Evolutionary conservation across 2,888 invertebrate genomes (phyloP).

Genomic region (Aquatica leii): DNA sequence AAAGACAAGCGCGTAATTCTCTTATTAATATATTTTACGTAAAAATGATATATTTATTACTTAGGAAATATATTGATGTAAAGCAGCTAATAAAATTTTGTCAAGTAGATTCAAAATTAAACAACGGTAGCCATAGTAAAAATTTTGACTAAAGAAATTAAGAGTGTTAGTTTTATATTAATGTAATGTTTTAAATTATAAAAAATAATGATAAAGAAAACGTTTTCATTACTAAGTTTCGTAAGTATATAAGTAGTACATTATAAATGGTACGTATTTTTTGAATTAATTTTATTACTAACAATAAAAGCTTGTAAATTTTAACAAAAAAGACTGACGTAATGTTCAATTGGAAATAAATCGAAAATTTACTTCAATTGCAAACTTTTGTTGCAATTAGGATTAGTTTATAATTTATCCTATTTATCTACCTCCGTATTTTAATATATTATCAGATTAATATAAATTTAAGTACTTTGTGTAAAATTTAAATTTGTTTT

Average conservation of each 20-base stretch:
- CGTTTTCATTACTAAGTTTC: slow-evolving; percentile 25
- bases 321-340: slow-evolving; percentile 34
- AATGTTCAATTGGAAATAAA: slow-evolving; percentile 17
- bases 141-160: slow-evolving; percentile 17
- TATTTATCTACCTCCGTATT: slow-evolving; percentile 38
- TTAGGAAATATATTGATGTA: background rate
- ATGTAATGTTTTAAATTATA: slow-evolving; percentile 24
- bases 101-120: slow-evolving; percentile 1
- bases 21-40: too few relatives aligned
- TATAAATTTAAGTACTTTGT: slow-evolving; percentile 17
- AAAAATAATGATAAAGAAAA: slow-evolving; percentile 13
- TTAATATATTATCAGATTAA: slow-evolving; percentile 26
- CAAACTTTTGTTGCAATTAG: slow-evolving; percentile 16
- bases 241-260: slow-evolving; percentile 4
- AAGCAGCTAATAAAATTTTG: background rate
- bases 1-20: too few relatives aligned
- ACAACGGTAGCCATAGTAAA: slow-evolving; percentile 19
- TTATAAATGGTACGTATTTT: slow-evolving; percentile 24
- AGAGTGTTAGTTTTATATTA: slow-evolving; percentile 26
- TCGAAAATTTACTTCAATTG: slow-evolving; percentile 24
- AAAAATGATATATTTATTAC: background rate
- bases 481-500: slow-evolving; percentile 19
- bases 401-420: slow-evolving; percentile 29
- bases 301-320: slow-evolving; percentile 25
- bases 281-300: slow-evolving; percentile 29